Evolutionary conservation across 1,140 invertebrate genomes (phyloP).

Genomic region (Bombus consobrinus): DNA sequence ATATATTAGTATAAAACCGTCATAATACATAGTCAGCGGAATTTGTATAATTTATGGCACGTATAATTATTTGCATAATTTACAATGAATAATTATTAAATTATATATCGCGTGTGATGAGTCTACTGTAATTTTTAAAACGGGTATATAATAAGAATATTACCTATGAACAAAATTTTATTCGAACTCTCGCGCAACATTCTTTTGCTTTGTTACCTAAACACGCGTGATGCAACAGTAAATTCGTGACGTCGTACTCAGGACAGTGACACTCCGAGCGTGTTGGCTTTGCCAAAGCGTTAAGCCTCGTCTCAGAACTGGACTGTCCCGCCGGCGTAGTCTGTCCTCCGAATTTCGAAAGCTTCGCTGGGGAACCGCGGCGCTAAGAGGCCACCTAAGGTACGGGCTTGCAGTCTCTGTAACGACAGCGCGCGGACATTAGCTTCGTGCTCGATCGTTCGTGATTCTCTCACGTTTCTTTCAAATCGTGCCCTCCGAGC

Average conservation of each 20-base stretch:
- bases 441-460: slow-evolving; percentile 10
- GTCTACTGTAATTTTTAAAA: no score
- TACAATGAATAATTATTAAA: no score
- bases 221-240: neutral
- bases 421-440: slow-evolving; percentile 50
- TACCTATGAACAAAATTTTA: neutral
- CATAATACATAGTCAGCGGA: no score
- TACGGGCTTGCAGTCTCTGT: slow-evolving; percentile 59
- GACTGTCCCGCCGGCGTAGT: slow-evolving; percentile 2
- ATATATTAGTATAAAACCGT: no score
- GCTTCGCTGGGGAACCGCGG: slow-evolving; percentile 36
- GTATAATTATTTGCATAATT: no score
- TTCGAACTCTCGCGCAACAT: neutral
- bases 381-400: slow-evolving; percentile 42
- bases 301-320: slow-evolving; percentile 9
- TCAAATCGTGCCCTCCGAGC: no score
- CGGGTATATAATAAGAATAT: no score
- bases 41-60: no score
- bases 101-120: no score
- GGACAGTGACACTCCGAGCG: slow-evolving; percentile 66
- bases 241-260: slow-evolving; percentile 55
- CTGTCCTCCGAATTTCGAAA: slow-evolving; percentile 51
- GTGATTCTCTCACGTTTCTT: neutral
- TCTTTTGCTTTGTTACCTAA: neutral
- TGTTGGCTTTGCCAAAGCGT: slow-evolving; percentile 15